Base-by-base conservation (phyloP, 2,888 invertebrate species). In the Dasysyrphus tricinctus region DNA sequence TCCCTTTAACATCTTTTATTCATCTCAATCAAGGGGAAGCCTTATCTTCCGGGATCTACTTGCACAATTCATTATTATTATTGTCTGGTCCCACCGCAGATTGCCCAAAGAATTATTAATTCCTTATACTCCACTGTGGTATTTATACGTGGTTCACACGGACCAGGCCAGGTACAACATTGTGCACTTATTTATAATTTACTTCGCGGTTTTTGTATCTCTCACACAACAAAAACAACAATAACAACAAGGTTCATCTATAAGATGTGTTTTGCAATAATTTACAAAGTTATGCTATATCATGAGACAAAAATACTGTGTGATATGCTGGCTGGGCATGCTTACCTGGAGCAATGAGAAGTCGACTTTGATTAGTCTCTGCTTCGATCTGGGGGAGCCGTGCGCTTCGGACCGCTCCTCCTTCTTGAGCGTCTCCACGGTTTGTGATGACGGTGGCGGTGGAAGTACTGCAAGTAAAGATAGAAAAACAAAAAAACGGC, bases 281-380 rank as follows among this genome's bases (percentile, higher is more conserved):
- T 34, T 82, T 75, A 79, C 82, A 75, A 65, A 78, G 82, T 79
- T 82, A 82, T 82, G 78, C 75, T 78, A 32, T n/a, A 65, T 44
- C 29, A 65, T 44, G 80, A 67, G 72, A 73, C 76, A 72, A 63
- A 72, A 63, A n/a, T 57, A 49, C 19, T 72, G 14, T 47, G 16
- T 47, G 65, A 67, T 67, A 34, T 16, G 49, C 34, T 67, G 8
- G 47, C n/a, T 14, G n/a, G 75, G 44, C 67, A 88, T 77, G 90
- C 94, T 93, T 90, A 95, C 95, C 94, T 95, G 94, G 90, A 96
- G 94, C 91, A 95, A 94, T 90, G 96, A 95, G 92, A 96, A 96
- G 94, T 97, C 97, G 88, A 97, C 96, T 94, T 97, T 97, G 93
- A 97, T 97, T 90, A 97, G 94, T 90, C 96, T 94, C 90, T 92